Conservation (phyloP, 1,140 invertebrate genomes). For the Cherax quadricarinatus region DNA sequence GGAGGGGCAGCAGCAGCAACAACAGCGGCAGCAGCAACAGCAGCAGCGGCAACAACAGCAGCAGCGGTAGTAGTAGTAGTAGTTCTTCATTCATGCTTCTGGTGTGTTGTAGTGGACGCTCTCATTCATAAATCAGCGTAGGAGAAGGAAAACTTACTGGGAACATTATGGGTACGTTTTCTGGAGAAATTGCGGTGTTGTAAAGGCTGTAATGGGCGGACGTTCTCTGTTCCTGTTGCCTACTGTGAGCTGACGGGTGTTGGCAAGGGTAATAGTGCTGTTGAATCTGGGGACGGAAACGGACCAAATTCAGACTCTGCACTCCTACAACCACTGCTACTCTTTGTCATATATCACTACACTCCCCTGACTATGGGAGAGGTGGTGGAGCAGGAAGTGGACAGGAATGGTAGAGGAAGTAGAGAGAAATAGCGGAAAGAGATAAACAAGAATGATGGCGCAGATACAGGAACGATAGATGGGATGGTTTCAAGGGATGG, state of each 20-base stretch:
- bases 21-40: not conserved
- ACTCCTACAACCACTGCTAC: not conserved
- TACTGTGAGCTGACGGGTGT: constrained; percentile 40
- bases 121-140: constrained; percentile 21
- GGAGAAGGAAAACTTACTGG: constrained; percentile 33
- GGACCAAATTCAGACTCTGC: constrained; percentile 28
- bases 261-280: constrained; percentile 43
- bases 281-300: constrained; percentile 55
- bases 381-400: not conserved
- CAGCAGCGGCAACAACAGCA: not conserved
- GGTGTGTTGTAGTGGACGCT: constrained; percentile 13
- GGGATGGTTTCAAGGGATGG: not conserved
- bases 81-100: constrained; percentile 23
- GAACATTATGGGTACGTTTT: constrained; percentile 44
- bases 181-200: constrained; percentile 41
- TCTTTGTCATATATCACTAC: not conserved
- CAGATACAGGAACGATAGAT: too few relatives aligned
- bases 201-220: constrained; percentile 44
- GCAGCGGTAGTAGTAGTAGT: too few relatives aligned
- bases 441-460: not conserved
- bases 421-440: not conserved
- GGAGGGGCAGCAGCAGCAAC: not conserved
- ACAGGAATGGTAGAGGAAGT: not conserved
- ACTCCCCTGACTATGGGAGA: not conserved
- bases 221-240: constrained; percentile 37